A percentile compares a stretch with the other conserved stretches of the same genome.
phyloP scores from a whole-genome alignment of 2,888 invertebrate genomes.

The Scaptomyza caliginosa region DNA sequence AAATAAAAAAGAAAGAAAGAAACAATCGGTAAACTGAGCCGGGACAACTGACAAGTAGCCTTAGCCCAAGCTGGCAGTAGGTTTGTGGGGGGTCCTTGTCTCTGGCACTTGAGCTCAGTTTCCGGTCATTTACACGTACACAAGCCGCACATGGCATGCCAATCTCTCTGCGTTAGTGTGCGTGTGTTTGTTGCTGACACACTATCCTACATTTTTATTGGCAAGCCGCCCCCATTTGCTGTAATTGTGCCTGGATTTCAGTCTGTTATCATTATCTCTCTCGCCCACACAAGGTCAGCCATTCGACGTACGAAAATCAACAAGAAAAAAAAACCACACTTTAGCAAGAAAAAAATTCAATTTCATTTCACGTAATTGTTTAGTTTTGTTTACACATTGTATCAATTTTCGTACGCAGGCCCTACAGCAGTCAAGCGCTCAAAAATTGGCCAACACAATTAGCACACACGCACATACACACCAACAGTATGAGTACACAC shows the following conservation, averaged over 20 bases:
- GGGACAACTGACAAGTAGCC: slow-evolving; percentile 53
- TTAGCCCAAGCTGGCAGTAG: slow-evolving; percentile 23
- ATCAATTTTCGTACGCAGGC: slow-evolving; percentile 52
- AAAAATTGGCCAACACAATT: slow-evolving; percentile 60
- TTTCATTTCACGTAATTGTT: slow-evolving; percentile 61
- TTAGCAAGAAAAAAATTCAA: slow-evolving; percentile 42
- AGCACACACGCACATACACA: slow-evolving; percentile 26
- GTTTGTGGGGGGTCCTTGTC: background rate
- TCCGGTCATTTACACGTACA: slow-evolving; percentile 82
- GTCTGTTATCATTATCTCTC: slow-evolving; percentile 31
- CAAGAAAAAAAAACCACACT: slow-evolving; percentile 16
- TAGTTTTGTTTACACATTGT: slow-evolving; percentile 66
- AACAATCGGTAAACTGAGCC: slow-evolving; percentile 11
- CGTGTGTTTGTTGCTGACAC: slow-evolving; percentile 63
- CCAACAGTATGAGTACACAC: slow-evolving; percentile 7
- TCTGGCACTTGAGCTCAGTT: slow-evolving; percentile 76
- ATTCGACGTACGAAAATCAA: background rate
- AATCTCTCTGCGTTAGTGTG: slow-evolving; percentile 26
- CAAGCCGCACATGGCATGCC: slow-evolving; percentile 51
- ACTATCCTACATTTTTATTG: slow-evolving; percentile 80
- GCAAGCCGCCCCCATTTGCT: slow-evolving; percentile 43
- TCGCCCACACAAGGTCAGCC: slow-evolving; percentile 53
- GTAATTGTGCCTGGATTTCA: slow-evolving; percentile 44
- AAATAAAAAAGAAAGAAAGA: background rate
- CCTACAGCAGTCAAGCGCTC: slow-evolving; percentile 31